Evolutionary conservation across 2,797 vertebrate species (phyloP).

Genomic region (Peromyscus attwateri): DNA sequence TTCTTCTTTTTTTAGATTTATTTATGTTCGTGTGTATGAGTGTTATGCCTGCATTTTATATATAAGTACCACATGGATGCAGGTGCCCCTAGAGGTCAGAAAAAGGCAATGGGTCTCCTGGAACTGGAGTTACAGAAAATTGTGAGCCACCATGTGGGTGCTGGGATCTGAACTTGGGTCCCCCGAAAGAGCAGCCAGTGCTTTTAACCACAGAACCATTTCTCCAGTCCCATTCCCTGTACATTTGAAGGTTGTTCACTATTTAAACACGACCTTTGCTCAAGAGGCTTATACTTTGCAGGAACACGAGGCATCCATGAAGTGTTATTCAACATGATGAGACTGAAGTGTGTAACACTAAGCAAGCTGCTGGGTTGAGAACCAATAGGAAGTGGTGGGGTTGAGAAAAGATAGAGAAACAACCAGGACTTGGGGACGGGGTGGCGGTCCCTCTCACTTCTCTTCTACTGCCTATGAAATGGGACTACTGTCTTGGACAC

Average conservation of each 20-base stretch:
- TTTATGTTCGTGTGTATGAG: background rate
- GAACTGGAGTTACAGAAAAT: background rate
- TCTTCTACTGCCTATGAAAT: background rate
- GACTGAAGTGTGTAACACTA: background rate
- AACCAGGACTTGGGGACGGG: no score
- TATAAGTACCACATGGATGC: background rate
- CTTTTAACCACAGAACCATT: background rate
- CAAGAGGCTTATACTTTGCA: no score
- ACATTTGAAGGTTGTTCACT: background rate
- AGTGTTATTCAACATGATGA: rapidly evolving
- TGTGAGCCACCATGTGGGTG: background rate
- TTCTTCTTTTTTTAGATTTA: background rate
- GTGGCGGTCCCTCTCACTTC: background rate
- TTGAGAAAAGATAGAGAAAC: background rate
- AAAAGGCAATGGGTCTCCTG: no score
- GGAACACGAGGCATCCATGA: background rate
- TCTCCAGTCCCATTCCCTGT: background rate
- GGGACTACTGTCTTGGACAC: background rate
- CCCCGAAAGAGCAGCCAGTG: background rate
- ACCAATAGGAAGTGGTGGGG: background rate
- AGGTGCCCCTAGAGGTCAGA: background rate
- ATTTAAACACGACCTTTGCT: background rate
- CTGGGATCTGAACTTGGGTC: background rate
- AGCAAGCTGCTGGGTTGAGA: background rate
- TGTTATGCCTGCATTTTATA: background rate